phyloP scores from a whole-genome alignment of 2,113 vertebrate genomes.

The Numenius arquata region DNA sequence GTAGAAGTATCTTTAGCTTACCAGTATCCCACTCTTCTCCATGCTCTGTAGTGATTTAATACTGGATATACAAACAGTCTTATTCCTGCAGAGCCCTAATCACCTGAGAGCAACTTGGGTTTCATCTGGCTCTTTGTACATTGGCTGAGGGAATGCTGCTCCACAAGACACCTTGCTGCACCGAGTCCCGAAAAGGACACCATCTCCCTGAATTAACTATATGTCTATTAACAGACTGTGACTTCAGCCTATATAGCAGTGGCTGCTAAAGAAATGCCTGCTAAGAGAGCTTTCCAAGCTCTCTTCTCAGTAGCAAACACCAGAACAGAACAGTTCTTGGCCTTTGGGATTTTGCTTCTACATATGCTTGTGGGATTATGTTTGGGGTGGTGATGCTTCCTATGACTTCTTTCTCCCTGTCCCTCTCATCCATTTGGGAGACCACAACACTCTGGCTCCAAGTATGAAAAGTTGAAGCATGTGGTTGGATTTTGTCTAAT shows the following conservation, averaged over 20 bases:
- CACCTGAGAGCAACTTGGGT: neutral
- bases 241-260: neutral
- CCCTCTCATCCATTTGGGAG: neutral
- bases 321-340: neutral
- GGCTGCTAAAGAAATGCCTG: neutral
- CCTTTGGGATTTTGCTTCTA: neutral
- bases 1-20: neutral
- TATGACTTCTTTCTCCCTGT: neutral
- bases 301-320: neutral
- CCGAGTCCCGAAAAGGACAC: neutral
- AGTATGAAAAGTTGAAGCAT: neutral
- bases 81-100: neutral
- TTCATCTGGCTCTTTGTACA: neutral
- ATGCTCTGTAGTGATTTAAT: neutral
- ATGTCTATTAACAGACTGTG: neutral
- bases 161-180: neutral
- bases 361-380: neutral
- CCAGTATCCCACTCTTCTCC: neutral
- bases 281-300: neutral
- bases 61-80: neutral
- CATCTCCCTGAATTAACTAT: neutral
- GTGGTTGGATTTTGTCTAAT: neutral
- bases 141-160: neutral
- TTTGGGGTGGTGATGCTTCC: neutral
- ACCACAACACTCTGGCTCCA: neutral